Conservation (phyloP, 2,888 invertebrate genomes). For the Conops quadrifasciatus region DNA sequence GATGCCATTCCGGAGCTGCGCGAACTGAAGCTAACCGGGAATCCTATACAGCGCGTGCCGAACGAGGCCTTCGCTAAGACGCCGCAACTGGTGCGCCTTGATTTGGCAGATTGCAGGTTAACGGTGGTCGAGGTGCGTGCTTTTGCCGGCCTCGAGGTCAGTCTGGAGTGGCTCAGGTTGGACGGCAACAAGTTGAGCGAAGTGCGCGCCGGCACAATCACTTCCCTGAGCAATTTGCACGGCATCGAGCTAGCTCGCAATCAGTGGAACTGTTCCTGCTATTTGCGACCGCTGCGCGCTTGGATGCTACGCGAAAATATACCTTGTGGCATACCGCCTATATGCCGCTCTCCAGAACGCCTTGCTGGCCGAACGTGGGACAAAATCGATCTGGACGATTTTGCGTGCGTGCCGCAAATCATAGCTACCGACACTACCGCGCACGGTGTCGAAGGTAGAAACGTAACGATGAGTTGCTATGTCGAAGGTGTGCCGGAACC, state of each 20-base stretch:
- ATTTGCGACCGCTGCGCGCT: conserved; percentile 75
- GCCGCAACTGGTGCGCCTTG: conserved; percentile 76
- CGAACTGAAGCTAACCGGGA: conserved; percentile 78
- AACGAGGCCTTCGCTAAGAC: conserved; percentile 75
- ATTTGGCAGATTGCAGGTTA: conserved; percentile 78
- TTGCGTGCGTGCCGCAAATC: conserved; percentile 80
- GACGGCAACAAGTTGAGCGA: conserved; percentile 78
- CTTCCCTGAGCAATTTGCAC: conserved; percentile 74
- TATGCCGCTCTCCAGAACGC: conserved; percentile 74
- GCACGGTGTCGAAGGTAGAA: conserved; percentile 75
- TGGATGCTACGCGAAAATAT: conserved; percentile 84
- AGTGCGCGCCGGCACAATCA: conserved; percentile 74
- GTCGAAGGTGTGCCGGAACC: conserved; percentile 78
- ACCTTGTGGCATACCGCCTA: conserved; percentile 76
- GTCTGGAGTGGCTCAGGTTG: conserved; percentile 79
- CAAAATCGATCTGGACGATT: conserved; percentile 79
- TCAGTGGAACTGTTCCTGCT: conserved; percentile 85
- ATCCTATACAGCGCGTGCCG: conserved; percentile 76
- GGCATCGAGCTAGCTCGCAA: conserved; percentile 81
- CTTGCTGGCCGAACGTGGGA: conserved; percentile 77
- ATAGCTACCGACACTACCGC: conserved; percentile 70
- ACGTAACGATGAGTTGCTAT: conserved; percentile 77
- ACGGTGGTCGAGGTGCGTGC: conserved; percentile 74
- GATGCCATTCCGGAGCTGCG: conserved; percentile 77
- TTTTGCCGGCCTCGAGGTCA: conserved; percentile 76